Evolutionary conservation across 1,140 invertebrate genomes (phyloP).

Genomic region (Drosophila athabasca): DNA sequence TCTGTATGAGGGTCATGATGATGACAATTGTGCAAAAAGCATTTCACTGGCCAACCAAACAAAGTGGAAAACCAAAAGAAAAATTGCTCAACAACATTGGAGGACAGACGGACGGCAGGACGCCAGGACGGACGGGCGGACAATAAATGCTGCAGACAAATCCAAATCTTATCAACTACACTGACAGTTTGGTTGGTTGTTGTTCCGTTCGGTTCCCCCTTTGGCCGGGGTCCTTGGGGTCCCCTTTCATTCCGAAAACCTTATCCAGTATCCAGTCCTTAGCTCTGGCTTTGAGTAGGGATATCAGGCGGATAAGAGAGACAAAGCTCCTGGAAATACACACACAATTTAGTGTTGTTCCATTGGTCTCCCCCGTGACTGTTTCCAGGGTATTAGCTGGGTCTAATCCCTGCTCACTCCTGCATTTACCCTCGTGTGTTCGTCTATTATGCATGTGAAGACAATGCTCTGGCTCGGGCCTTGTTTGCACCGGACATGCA

Average conservation of each 20-base stretch:
- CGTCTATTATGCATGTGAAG: conserved; percentile 55
- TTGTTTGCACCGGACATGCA: conserved; percentile 69
- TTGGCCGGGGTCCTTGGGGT: conserved; percentile 2
- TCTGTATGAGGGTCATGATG: conserved; percentile 74
- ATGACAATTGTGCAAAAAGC: conserved; percentile 77
- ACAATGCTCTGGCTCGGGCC: conserved; percentile 61
- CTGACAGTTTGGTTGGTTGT: conserved; percentile 29
- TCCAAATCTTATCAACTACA: conserved; percentile 76
- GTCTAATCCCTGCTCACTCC: conserved; percentile 22
- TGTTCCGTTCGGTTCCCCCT: conserved; percentile 3
- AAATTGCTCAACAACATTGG: conserved; percentile 56
- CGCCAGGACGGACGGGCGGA: conserved; percentile 5
- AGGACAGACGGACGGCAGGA: neutral
- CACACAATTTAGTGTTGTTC: neutral
- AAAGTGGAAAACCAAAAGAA: conserved; percentile 72
- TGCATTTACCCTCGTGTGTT: conserved; percentile 10
- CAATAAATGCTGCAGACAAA: conserved; percentile 79
- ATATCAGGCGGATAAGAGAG: conserved; percentile 28
- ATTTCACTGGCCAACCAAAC: conserved; percentile 60
- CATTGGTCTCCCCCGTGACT: neutral
- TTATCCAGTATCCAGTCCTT: conserved; percentile 14
- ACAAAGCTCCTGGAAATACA: too few species aligned
- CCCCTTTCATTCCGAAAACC: conserved; percentile 18
- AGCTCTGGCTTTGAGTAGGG: conserved; percentile 7
- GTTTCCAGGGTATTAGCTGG: conserved; percentile 19